Evolutionary conservation across 1,140 invertebrate species (phyloP).

Genomic region (Campoletis sonorensis): DNA sequence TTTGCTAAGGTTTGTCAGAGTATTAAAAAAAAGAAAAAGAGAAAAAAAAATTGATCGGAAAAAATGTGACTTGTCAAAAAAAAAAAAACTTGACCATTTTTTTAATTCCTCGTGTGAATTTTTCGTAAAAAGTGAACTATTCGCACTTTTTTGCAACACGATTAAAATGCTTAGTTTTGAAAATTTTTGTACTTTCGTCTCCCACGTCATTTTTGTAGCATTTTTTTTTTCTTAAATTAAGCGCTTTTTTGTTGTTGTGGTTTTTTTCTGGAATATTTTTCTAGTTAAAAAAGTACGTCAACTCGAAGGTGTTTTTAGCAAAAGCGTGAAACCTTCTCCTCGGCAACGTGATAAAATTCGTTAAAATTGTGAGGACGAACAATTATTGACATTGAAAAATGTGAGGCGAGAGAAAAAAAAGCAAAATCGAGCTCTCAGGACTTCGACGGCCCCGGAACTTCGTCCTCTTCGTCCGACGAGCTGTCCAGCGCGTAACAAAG

Average conservation of each 20-base stretch:
- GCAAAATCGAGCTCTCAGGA: neutral
- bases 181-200: neutral
- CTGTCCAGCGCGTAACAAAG: conserved; percentile 63
- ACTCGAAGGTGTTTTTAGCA: neutral
- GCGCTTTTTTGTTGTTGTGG: too few species aligned
- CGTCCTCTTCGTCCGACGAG: conserved; percentile 65
- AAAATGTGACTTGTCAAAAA: too few species aligned
- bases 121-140: too few species aligned
- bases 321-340: neutral
- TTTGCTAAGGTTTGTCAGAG: too few species aligned
- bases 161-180: neutral
- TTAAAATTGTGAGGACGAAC: neutral
- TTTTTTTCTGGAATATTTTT: neutral
- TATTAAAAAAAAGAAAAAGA: too few species aligned
- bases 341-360: neutral
- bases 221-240: neutral
- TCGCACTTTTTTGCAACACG: neutral
- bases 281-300: neutral
- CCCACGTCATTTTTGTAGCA: neutral
- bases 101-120: too few species aligned
- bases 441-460: conserved; percentile 30
- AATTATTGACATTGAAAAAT: neutral
- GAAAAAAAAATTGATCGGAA: too few species aligned
- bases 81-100: too few species aligned
- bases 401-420: neutral